A percentile compares a stretch with the other conserved stretches of the same genome.
Evolutionary conservation across 2,113 vertebrate genomes (phyloP).

Genomic region (Carassius auratus): DNA sequence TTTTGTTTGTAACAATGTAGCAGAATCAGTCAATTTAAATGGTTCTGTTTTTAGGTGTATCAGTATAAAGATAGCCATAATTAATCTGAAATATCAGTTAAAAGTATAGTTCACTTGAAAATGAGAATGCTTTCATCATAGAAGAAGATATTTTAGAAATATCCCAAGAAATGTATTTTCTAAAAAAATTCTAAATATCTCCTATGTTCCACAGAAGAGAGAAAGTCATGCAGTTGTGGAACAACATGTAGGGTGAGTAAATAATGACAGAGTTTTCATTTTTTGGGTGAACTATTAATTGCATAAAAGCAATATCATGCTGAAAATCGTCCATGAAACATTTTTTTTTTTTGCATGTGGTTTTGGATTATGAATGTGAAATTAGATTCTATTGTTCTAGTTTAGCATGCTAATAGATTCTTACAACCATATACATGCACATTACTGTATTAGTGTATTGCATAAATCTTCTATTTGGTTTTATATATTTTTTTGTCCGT

Average conservation of each 20-base stretch:
- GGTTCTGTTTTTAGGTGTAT: background rate
- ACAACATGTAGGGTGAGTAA: background rate
- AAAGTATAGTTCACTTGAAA: background rate
- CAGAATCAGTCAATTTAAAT: too few species aligned
- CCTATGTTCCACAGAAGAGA: background rate
- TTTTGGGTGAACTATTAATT: background rate
- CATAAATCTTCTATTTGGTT: background rate
- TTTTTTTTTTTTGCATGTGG: background rate
- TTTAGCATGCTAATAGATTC: conserved; percentile 38
- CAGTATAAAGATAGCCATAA: background rate
- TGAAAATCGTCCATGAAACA: background rate
- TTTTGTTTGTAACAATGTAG: too few species aligned
- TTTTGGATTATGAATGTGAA: conserved; percentile 6
- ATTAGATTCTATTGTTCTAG: background rate
- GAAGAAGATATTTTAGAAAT: background rate
- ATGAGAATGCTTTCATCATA: background rate
- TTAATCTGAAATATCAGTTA: background rate
- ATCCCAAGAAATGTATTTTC: too few species aligned
- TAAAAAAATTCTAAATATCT: background rate
- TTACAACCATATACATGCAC: conserved; percentile 45
- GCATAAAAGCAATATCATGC: background rate
- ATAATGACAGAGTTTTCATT: background rate
- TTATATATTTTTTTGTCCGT: background rate
- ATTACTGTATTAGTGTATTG: conserved; percentile 15
- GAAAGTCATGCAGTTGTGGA: background rate